Evolutionary conservation across 2,797 vertebrate species (phyloP).

Genomic region (Prionace glauca): DNA sequence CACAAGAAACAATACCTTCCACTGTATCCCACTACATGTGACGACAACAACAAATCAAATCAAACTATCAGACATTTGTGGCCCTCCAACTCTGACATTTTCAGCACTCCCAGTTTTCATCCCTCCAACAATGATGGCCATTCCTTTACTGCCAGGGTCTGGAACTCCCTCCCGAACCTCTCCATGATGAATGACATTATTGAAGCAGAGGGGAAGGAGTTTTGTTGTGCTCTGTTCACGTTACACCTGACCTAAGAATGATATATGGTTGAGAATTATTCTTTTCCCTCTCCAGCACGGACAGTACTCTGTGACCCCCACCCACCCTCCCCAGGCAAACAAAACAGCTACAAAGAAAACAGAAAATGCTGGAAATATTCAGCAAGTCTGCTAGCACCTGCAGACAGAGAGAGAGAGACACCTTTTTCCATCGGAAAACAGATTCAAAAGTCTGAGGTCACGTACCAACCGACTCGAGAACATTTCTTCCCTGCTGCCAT

Average conservation of each 20-base stretch:
- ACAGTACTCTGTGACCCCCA: no score
- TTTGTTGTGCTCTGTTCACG: neutral
- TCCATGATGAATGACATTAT: neutral
- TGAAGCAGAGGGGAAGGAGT: neutral
- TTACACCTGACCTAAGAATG: neutral
- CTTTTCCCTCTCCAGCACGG: neutral
- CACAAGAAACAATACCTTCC: no score
- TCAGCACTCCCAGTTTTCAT: neutral
- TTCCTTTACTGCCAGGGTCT: neutral
- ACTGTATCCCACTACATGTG: no score
- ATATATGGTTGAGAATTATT: neutral
- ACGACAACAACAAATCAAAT: no score
- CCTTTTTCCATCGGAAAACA: no score
- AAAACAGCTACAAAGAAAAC: neutral
- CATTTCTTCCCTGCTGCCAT: no score
- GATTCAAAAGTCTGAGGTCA: no score
- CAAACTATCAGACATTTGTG: neutral
- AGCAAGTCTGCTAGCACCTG: neutral
- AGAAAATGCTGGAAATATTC: neutral
- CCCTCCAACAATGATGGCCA: neutral
- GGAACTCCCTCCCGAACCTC: neutral
- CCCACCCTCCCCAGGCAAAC: neutral
- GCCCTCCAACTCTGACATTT: neutral
- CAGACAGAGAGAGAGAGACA: no score
- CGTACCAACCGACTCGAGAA: no score